These are phyloP conservation scores for Notechis scutatus DNA, from an alignment of 2,113 vertebrate species.

Conservation along the genomic window DNA sequence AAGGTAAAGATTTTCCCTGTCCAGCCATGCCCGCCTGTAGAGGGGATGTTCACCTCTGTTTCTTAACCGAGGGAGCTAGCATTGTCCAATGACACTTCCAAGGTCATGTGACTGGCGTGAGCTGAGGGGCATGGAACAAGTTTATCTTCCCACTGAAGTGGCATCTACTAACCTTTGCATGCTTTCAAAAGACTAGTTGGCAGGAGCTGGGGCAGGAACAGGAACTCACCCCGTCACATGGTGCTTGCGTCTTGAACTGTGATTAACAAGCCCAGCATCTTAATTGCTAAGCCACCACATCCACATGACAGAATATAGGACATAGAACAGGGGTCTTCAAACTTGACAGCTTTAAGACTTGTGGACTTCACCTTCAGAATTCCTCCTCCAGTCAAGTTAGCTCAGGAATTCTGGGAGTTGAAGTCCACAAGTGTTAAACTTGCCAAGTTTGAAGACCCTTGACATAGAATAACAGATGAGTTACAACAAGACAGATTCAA, in stretches of 20 bases:
- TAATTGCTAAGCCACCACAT: neutral
- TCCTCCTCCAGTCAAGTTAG: too few species aligned
- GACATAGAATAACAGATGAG: neutral
- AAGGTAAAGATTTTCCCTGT: neutral
- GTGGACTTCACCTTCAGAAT: too few species aligned
- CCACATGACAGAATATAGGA: neutral
- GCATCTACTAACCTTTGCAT: neutral
- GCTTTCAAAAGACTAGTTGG: neutral
- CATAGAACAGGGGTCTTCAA: neutral
- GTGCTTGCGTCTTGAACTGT: neutral
- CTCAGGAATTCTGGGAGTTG: too few species aligned
- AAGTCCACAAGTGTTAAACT: too few species aligned
- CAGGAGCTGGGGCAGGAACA: neutral
- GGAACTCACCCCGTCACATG: neutral
- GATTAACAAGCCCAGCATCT: neutral
- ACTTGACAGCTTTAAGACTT: too few species aligned
- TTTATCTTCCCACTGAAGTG: neutral
- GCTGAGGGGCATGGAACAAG: neutral
- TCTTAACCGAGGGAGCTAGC: neutral
- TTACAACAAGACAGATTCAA: neutral
- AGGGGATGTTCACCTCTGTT: neutral
- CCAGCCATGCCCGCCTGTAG: neutral
- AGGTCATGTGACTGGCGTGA: neutral
- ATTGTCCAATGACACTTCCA: neutral
- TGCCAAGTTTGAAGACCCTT: too few species aligned